Percentiles rank a stretch among this genome's conserved stretches.
Evolutionary conservation across 1,140 invertebrate genomes (phyloP).

Genomic region (Drosophila funebris): DNA sequence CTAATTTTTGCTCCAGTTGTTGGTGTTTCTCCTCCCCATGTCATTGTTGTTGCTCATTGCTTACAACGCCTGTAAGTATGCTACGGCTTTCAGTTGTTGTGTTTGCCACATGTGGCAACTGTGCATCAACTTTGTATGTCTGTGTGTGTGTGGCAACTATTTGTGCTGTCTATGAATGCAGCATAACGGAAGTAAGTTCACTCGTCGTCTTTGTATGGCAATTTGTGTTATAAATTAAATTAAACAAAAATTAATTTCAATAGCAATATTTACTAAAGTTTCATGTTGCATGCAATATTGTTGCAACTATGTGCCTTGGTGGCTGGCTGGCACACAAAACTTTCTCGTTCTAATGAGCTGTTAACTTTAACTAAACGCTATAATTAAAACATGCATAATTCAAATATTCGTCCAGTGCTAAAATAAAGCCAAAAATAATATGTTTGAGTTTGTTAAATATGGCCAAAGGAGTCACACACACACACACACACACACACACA

Average conservation of each 20-base stretch:
- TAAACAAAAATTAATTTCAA: constrained; percentile 39
- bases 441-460: background rate
- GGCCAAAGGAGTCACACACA: too few relatives aligned
- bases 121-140: background rate
- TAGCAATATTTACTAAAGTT: constrained; percentile 13
- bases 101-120: constrained; percentile 9
- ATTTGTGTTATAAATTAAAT: constrained; percentile 38
- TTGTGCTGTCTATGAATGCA: too few relatives aligned
- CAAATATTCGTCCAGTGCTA: too few relatives aligned
- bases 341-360: background rate
- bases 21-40: background rate
- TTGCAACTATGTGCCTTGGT: too few relatives aligned
- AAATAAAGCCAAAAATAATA: background rate
- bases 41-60: constrained; percentile 4
- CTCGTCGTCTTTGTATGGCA: constrained; percentile 3
- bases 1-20: background rate
- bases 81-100: background rate
- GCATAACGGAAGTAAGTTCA: too few relatives aligned
- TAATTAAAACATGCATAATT: constrained; percentile 23
- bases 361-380: background rate
- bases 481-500: too few relatives aligned
- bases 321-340: too few relatives aligned
- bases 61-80: constrained; percentile 16
- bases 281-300: background rate
- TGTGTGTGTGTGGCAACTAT: constrained; percentile 3